A percentile compares a stretch with the other conserved stretches of the same genome.
phyloP scores from a whole-genome alignment of 2,888 invertebrate genomes.

The Cenopis cana region DNA sequence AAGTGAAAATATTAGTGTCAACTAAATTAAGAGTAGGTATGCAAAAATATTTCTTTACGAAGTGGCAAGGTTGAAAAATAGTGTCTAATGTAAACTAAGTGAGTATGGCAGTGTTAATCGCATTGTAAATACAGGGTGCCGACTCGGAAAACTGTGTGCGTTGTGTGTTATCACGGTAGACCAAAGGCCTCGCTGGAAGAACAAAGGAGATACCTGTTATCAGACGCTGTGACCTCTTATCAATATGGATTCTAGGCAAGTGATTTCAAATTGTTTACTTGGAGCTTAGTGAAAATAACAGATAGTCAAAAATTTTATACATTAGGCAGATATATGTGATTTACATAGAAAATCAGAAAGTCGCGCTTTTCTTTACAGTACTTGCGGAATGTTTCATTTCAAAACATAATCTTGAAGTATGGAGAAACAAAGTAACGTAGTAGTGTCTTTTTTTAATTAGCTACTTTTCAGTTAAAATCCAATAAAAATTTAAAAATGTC shows the following conservation, averaged over 20 bases:
- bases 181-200: slow-evolving; percentile 64
- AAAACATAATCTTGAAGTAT: no score
- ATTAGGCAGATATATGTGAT: not conserved
- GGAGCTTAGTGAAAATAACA: not conserved
- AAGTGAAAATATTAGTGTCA: slow-evolving; percentile 55
- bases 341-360: not conserved
- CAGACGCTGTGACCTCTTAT: slow-evolving; percentile 53
- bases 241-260: slow-evolving; percentile 75
- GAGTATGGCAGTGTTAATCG: slow-evolving; percentile 78
- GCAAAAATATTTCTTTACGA: slow-evolving; percentile 67
- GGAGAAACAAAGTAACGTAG: no score
- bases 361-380: no score
- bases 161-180: slow-evolving; percentile 72
- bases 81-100: slow-evolving; percentile 81
- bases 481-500: no score
- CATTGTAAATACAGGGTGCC: slow-evolving; percentile 74
- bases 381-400: no score
- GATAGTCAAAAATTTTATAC: not conserved
- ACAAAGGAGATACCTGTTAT: slow-evolving; percentile 64
- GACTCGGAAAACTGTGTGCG: slow-evolving; percentile 66
- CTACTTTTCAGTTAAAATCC: no score
- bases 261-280: slow-evolving; percentile 35
- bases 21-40: slow-evolving; percentile 66
- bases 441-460: no score
- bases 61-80: slow-evolving; percentile 74